Evolutionary conservation across 2,113 vertebrate species (phyloP).

Genomic region (Heterocephalus glaber): DNA sequence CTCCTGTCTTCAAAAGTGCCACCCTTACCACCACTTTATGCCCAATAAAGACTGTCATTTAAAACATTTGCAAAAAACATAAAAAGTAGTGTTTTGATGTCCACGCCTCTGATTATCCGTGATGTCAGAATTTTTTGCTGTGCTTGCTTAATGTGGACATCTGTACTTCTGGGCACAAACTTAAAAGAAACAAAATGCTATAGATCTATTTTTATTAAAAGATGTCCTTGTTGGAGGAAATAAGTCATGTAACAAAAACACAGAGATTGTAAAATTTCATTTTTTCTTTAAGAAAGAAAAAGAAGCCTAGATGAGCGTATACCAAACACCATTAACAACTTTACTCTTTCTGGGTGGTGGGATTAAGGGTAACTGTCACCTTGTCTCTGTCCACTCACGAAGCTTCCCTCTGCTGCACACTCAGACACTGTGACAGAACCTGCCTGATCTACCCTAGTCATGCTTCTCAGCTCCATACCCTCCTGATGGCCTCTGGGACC

Average conservation of each 20-base stretch:
- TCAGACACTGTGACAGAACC: neutral
- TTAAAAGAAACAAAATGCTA: neutral
- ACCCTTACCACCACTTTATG: neutral
- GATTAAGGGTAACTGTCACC: neutral
- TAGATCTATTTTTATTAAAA: neutral
- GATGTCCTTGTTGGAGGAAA: neutral
- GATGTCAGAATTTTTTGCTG: neutral
- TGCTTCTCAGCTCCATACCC: neutral
- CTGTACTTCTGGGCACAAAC: neutral
- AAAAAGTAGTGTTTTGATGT: neutral
- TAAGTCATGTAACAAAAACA: neutral
- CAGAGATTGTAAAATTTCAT: neutral
- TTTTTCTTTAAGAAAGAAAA: neutral
- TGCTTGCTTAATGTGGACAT: neutral
- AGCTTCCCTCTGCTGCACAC: neutral
- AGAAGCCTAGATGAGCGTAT: neutral
- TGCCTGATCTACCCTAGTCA: neutral
- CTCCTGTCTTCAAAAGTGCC: neutral
- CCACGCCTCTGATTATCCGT: neutral
- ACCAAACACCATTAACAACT: neutral
- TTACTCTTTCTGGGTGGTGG: neutral
- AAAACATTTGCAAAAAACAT: neutral
- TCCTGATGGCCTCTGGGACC: neutral
- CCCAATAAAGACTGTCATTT: neutral
- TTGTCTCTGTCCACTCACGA: neutral